Conservation (phyloP, 2,888 invertebrate species). For the Harpalus rufipes region DNA sequence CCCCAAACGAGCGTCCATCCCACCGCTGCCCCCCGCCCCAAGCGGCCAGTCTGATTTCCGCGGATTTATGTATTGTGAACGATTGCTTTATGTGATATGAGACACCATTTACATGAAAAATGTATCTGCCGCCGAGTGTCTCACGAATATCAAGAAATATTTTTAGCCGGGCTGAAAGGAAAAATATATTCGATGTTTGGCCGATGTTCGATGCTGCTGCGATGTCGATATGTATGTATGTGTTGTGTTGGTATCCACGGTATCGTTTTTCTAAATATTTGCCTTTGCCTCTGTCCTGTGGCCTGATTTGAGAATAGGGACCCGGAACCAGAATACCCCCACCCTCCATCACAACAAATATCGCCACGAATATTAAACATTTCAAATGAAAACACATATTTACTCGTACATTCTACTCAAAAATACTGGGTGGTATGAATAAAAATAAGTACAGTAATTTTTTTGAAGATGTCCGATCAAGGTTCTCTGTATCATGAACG, state of each 20-base stretch:
- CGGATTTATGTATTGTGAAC: slow-evolving; percentile 79
- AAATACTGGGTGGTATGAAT: no score
- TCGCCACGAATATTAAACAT: not conserved
- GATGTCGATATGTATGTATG: slow-evolving; percentile 12
- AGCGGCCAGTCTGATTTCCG: slow-evolving; percentile 75
- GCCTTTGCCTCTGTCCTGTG: slow-evolving; percentile 33
- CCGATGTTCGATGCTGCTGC: slow-evolving; percentile 21
- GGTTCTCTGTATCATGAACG: no score
- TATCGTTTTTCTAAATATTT: slow-evolving; percentile 65
- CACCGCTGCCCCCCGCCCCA: slow-evolving; percentile 60
- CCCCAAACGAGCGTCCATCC: slow-evolving; percentile 55
- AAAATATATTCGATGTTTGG: slow-evolving; percentile 55
- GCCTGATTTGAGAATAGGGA: slow-evolving; percentile 29
- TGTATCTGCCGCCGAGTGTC: slow-evolving; percentile 72
- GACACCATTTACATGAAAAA: slow-evolving; percentile 79
- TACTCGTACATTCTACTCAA: not conserved
- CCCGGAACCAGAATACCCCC: slow-evolving; percentile 1
- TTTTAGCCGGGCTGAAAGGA: slow-evolving; percentile 60
- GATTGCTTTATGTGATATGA: slow-evolving; percentile 79
- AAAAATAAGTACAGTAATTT: no score
- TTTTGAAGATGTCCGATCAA: no score
- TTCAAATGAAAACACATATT: not conserved
- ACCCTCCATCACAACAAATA: not conserved
- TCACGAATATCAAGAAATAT: slow-evolving; percentile 67
- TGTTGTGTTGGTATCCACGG: slow-evolving; percentile 31